Conservation (phyloP, 1,140 invertebrate species). For the Eurosta solidaginis region DNA sequence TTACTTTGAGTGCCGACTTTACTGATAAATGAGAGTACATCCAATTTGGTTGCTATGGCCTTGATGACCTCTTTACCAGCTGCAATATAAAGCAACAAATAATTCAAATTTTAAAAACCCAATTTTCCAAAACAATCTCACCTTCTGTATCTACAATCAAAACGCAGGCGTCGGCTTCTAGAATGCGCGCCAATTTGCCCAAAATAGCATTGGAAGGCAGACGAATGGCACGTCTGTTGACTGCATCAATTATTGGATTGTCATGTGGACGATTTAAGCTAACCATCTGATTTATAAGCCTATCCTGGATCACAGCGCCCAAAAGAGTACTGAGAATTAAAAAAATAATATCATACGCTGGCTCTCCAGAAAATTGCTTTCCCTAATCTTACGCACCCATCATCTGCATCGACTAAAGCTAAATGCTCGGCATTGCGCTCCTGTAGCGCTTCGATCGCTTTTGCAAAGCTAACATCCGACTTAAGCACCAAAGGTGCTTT, state of each 20-base stretch:
- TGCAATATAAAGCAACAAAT: not conserved
- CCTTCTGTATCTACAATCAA: constrained; percentile 62
- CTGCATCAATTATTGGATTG: constrained; percentile 69
- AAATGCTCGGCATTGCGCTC: constrained; percentile 71
- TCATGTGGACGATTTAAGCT: constrained; percentile 67
- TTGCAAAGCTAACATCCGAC: constrained; percentile 66
- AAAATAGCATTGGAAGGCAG: constrained; percentile 69
- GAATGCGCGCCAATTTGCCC: constrained; percentile 74
- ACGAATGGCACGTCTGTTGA: constrained; percentile 77
- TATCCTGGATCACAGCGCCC: constrained; percentile 77
- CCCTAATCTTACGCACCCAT: constrained; percentile 61
- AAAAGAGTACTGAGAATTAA: constrained; percentile 62
- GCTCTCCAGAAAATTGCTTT: not conserved
- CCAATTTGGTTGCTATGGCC: constrained; percentile 32
- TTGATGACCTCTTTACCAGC: constrained; percentile 35
- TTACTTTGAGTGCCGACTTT: not conserved
- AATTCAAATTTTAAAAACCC: not conserved
- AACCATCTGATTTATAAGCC: constrained; percentile 73
- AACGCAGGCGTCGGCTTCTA: constrained; percentile 81
- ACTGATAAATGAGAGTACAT: constrained; percentile 32
- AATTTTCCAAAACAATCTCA: not conserved
- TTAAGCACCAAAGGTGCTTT: constrained; percentile 65
- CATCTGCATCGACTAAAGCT: constrained; percentile 70
- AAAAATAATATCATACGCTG: not conserved
- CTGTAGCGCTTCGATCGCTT: constrained; percentile 74